These are phyloP conservation scores for Acestrorhynchus altus DNA, from an alignment of 2,797 vertebrate genomes.

Conservation along the genomic window DNA sequence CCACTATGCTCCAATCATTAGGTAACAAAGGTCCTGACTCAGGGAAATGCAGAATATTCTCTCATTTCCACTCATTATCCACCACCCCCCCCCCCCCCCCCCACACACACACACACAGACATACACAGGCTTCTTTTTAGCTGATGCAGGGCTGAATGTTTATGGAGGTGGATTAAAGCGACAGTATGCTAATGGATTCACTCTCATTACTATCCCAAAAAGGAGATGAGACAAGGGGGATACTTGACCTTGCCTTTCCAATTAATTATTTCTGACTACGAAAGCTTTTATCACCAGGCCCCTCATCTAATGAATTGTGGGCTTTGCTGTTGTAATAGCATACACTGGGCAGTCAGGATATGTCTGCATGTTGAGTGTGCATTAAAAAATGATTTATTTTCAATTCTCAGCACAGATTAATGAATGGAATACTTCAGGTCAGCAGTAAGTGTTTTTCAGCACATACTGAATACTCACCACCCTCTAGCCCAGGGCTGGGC, in stretches of 20 bases:
- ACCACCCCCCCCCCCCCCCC: too few relatives aligned
- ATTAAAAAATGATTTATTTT: constrained; percentile 53
- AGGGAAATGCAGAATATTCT: constrained; percentile 34
- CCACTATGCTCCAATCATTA: constrained; percentile 54
- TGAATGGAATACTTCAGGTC: constrained; percentile 43
- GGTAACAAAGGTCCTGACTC: constrained; percentile 54
- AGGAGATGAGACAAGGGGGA: constrained; percentile 19
- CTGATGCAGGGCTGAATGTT: constrained; percentile 33
- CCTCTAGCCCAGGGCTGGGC: background rate
- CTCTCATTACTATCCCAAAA: constrained; percentile 48
- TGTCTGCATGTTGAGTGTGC: constrained; percentile 37
- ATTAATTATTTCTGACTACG: too few relatives aligned
- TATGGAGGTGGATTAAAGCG: constrained; percentile 18
- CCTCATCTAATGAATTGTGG: constrained; percentile 50
- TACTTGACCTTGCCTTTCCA: constrained; percentile 59
- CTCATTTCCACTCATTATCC: constrained; percentile 37
- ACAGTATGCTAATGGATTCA: constrained; percentile 40
- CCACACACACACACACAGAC: background rate
- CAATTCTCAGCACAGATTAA: constrained; percentile 40
- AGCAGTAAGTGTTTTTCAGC: constrained; percentile 39
- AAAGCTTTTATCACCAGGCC: constrained; percentile 32
- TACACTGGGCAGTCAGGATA: constrained; percentile 33
- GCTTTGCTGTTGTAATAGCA: constrained; percentile 21
- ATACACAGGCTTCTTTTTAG: constrained; percentile 22
- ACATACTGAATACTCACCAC: background rate